phyloP scores from a whole-genome alignment of 1,140 invertebrate species.

The Drosophila melanica region DNA sequence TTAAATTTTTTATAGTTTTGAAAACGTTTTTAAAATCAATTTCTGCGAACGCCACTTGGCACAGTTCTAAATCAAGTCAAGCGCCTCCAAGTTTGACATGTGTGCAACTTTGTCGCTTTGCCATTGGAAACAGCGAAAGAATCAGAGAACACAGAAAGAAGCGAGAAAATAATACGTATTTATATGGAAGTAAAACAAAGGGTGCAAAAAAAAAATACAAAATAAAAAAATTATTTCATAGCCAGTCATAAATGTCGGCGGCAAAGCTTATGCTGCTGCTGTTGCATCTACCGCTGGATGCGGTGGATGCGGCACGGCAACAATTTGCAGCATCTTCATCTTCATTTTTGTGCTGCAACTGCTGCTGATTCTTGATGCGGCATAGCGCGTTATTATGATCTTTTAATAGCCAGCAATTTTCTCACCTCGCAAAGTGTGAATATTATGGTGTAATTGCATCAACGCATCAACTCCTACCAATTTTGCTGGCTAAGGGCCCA shows the following conservation, averaged over 20 bases:
- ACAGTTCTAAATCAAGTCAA: conserved; percentile 79
- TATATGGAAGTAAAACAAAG: conserved; percentile 45
- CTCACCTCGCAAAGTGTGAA: conserved; percentile 84
- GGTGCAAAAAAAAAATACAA: conserved; percentile 10
- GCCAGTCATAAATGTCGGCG: conserved; percentile 79
- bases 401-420: conserved; percentile 84
- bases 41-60: conserved; percentile 78
- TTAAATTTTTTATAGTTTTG: conserved; percentile 67
- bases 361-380: conserved; percentile 29
- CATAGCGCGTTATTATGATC: conserved; percentile 74
- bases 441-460: conserved; percentile 84
- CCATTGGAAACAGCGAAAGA: conserved; percentile 6
- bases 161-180: conserved; percentile 31
- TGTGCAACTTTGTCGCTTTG: conserved; percentile 71
- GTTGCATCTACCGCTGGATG: conserved; percentile 12
- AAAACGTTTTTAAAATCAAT: conserved; percentile 81
- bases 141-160: conserved; percentile 14
- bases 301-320: conserved; percentile 17
- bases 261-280: conserved; percentile 50
- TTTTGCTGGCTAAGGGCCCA: conserved; percentile 74
- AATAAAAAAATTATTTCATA: conserved; percentile 72
- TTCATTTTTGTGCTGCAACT: conserved; percentile 18
- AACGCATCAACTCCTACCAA: conserved; percentile 84
- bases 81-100: conserved; percentile 75
- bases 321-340: conserved; percentile 80